A percentile compares a stretch with the other conserved stretches of the same genome.
Conservation (phyloP, 2,113 vertebrate species). For the Isurus oxyrinchus region DNA sequence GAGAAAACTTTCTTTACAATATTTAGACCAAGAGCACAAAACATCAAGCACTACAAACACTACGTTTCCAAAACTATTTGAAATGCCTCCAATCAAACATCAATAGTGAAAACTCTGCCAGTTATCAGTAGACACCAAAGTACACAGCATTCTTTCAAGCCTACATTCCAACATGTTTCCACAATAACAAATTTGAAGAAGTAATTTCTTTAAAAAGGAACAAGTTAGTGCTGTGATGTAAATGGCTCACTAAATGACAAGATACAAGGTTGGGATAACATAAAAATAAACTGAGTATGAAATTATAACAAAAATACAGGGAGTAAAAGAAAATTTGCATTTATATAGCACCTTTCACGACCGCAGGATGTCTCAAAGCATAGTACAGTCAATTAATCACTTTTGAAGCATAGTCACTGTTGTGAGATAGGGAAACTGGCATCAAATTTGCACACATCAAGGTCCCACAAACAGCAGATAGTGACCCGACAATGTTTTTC, state of each 20-base stretch:
- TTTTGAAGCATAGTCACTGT: background rate
- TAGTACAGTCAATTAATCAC: background rate
- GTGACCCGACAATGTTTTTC: background rate
- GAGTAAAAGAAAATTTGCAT: background rate
- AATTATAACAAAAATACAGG: background rate
- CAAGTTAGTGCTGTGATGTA: background rate
- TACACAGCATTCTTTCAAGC: slow-evolving; percentile 1
- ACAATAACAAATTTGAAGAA: background rate
- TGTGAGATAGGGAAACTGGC: background rate
- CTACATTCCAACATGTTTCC: background rate
- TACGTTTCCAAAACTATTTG: background rate
- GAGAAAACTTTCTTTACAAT: background rate
- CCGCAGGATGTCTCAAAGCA: background rate
- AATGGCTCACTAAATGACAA: background rate
- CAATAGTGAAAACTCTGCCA: background rate
- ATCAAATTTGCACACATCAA: background rate
- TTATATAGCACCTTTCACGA: background rate
- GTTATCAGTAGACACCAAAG: background rate
- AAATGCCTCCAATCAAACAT: background rate
- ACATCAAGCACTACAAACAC: background rate
- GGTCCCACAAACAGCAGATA: background rate
- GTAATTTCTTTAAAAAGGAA: background rate
- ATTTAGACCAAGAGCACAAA: background rate
- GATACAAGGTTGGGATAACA: background rate
- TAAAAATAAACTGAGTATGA: background rate